phyloP scores from a whole-genome alignment of 2,888 invertebrate species.

The Chydorus sphaericus region DNA sequence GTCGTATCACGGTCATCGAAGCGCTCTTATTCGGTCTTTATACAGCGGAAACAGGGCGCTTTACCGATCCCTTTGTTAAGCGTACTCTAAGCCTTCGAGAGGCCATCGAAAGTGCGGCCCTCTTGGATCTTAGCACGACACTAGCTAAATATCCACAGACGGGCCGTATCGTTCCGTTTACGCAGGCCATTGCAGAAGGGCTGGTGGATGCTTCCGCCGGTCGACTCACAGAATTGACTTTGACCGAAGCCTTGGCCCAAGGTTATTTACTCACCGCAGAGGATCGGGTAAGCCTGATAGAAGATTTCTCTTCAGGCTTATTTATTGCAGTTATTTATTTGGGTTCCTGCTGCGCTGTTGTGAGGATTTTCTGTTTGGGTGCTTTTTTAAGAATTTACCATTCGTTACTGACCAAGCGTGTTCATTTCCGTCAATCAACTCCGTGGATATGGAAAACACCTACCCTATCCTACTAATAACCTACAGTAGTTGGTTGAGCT shows the following conservation, averaged over 20 bases:
- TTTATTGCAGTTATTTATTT: too few relatives aligned
- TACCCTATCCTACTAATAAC: too few relatives aligned
- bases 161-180: conserved; percentile 58
- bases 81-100: conserved; percentile 53
- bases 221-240: conserved; percentile 42
- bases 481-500: too few relatives aligned
- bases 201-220: conserved; percentile 60
- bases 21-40: conserved; percentile 66
- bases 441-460: too few relatives aligned
- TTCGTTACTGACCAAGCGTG: too few relatives aligned
- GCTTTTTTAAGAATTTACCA: too few relatives aligned
- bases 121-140: conserved; percentile 71
- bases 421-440: too few relatives aligned
- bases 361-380: too few relatives aligned
- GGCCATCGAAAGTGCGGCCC: conserved; percentile 55
- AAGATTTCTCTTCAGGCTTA: too few relatives aligned
- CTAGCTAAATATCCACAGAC: conserved; percentile 64
- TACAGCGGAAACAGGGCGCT: conserved; percentile 59
- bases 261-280: conserved; percentile 80
- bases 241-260: conserved; percentile 70
- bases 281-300: conserved; percentile 65
- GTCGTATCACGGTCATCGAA: conserved; percentile 64
- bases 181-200: conserved; percentile 51
- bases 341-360: too few relatives aligned
- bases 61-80: conserved; percentile 61